Percentiles rank a stretch among this genome's conserved stretches.
phyloP scores from a whole-genome alignment of 2,888 invertebrate genomes.

The Hirtodrosophila duncani region DNA sequence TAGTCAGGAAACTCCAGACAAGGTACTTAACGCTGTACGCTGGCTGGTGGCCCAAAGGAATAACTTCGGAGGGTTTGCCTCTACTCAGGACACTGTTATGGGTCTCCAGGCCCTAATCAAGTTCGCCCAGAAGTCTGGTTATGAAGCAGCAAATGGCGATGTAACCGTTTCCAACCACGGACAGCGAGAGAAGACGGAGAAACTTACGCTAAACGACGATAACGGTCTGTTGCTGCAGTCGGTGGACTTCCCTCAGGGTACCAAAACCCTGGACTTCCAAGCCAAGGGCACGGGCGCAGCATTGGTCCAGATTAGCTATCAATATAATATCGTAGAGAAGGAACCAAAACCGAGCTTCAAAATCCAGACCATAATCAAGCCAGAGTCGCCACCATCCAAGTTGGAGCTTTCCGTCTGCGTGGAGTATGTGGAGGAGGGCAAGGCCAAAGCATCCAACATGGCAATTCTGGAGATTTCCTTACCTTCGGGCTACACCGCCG shows the following conservation, averaged over 20 bases:
- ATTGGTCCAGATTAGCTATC: slow-evolving; percentile 87
- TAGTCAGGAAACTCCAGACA: slow-evolving; percentile 57
- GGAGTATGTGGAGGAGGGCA: slow-evolving; percentile 80
- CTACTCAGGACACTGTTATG: slow-evolving; percentile 88
- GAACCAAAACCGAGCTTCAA: slow-evolving; percentile 92
- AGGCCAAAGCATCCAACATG: slow-evolving; percentile 85
- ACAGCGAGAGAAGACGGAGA: slow-evolving; percentile 66
- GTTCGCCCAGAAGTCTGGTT: slow-evolving; percentile 78
- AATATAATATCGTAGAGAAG: slow-evolving; percentile 91
- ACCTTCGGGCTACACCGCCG: slow-evolving; percentile 93
- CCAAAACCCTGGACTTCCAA: slow-evolving; percentile 84
- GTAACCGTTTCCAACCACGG: slow-evolving; percentile 81
- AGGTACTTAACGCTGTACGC: slow-evolving; percentile 80
- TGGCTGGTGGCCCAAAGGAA: slow-evolving; percentile 87
- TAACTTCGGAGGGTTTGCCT: slow-evolving; percentile 85
- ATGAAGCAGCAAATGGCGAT: slow-evolving; percentile 79
- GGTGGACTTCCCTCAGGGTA: slow-evolving; percentile 79
- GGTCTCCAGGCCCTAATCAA: slow-evolving; percentile 84
- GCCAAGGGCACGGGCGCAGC: slow-evolving; percentile 90
- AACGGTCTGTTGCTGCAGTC: slow-evolving; percentile 90
- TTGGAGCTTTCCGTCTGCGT: slow-evolving; percentile 90
- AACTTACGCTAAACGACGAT: slow-evolving; percentile 84
- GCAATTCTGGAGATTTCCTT: slow-evolving; percentile 93
- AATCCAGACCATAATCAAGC: slow-evolving; percentile 90
- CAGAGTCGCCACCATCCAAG: slow-evolving; percentile 86